These are phyloP conservation scores for Zapornia atra DNA, from an alignment of 2,113 vertebrate species.

Conservation along the genomic window DNA sequence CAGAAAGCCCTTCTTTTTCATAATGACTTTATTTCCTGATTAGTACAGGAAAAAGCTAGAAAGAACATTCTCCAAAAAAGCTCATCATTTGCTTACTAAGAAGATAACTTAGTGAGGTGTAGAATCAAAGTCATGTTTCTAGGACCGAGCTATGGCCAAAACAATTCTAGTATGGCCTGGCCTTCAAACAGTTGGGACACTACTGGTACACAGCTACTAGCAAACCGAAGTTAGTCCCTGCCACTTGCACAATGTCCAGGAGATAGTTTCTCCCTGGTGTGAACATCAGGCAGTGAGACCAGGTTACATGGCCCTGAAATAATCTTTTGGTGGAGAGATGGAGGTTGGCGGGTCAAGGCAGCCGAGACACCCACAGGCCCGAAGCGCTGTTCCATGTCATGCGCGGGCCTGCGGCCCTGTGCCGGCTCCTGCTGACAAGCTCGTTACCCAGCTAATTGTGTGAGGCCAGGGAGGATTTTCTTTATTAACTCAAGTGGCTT, in stretches of 20 bases:
- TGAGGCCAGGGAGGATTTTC: slow-evolving; percentile 54
- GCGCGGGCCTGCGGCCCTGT: background rate
- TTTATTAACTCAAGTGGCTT: slow-evolving; percentile 65
- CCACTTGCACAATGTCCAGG: background rate
- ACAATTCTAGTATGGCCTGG: background rate
- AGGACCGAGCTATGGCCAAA: background rate
- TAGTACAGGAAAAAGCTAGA: slow-evolving; percentile 22
- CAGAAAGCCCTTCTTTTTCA: background rate
- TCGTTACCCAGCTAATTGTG: slow-evolving; percentile 40
- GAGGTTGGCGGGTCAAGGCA: background rate
- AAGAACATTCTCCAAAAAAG: background rate
- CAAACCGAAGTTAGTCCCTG: background rate
- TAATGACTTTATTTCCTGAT: background rate
- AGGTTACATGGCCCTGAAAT: background rate
- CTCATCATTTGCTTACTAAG: background rate
- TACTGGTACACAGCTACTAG: background rate
- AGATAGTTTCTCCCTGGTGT: background rate
- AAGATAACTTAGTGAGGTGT: background rate
- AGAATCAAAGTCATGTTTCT: background rate
- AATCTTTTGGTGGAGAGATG: background rate
- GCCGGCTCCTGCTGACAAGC: background rate
- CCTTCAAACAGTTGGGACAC: background rate
- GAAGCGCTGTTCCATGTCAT: background rate
- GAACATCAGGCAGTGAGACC: background rate
- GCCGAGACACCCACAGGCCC: background rate